phyloP scores from a whole-genome alignment of 2,888 invertebrate species.

The Zhengitettix transpicula region DNA sequence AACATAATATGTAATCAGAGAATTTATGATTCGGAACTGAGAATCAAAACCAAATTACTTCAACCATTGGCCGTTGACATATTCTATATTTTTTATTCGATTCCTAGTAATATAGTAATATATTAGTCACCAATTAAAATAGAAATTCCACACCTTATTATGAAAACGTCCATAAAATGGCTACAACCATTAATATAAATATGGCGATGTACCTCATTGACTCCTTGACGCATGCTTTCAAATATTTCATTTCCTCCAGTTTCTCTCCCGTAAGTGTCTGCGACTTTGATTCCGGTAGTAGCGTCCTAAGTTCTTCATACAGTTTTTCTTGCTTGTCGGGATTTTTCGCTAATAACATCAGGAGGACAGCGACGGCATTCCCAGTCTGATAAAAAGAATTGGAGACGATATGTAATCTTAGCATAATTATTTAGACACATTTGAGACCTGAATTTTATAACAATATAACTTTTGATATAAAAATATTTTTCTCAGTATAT shows the following conservation, averaged over 20 bases:
- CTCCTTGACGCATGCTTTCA: slow-evolving; percentile 21
- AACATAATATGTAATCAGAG: too few species aligned
- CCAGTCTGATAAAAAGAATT: slow-evolving; percentile 19
- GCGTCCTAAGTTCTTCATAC: slow-evolving; percentile 20
- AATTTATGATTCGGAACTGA: too few species aligned
- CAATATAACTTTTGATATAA: too few species aligned
- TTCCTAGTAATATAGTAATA: too few species aligned
- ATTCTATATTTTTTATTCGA: too few species aligned
- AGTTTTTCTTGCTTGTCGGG: slow-evolving; percentile 34
- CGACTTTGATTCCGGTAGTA: slow-evolving; percentile 12
- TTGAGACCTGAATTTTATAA: not conserved
- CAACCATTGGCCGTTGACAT: too few species aligned
- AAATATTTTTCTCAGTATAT: too few species aligned
- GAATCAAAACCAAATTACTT: too few species aligned
- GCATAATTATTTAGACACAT: slow-evolving; percentile 13
- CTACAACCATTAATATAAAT: too few species aligned
- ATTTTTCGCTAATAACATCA: slow-evolving; percentile 35
- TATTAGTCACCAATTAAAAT: too few species aligned
- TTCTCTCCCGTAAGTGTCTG: slow-evolving; percentile 20
- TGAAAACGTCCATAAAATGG: too few species aligned
- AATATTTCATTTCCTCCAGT: slow-evolving; percentile 21
- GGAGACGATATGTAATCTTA: not conserved
- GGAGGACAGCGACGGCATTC: slow-evolving; percentile 21
- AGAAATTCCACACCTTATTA: too few species aligned
- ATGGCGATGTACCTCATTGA: slow-evolving; percentile 6